A percentile compares a stretch with the other conserved stretches of the same genome.
Evolutionary conservation across 2,797 vertebrate species (phyloP).

Genomic region (Cercopithecus neglectus): DNA sequence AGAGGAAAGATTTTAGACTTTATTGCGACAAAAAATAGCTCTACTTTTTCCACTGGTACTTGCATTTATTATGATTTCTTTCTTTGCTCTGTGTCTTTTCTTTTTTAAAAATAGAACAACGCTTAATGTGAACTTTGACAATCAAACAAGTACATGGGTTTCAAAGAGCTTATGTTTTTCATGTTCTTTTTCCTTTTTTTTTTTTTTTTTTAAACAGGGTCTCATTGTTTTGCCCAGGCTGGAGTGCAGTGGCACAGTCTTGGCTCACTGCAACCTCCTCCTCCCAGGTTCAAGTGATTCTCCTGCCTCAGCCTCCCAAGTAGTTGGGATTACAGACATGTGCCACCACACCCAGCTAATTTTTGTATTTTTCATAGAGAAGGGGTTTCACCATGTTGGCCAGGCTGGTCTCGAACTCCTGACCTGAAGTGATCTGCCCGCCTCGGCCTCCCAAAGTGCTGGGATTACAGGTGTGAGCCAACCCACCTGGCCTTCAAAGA

Average conservation of each 20-base stretch:
- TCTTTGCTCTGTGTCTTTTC: neutral
- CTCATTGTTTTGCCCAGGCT: neutral
- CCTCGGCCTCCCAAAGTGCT: neutral
- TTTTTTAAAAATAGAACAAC: neutral
- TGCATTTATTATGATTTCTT: neutral
- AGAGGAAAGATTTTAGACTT: neutral
- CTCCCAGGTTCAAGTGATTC: neutral
- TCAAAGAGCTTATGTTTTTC: neutral
- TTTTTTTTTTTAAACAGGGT: neutral
- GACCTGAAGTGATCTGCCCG: neutral
- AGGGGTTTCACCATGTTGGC: neutral
- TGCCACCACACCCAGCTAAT: neutral
- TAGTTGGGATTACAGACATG: neutral
- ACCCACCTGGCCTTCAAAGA: neutral
- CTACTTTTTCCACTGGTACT: neutral
- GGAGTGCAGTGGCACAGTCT: neutral
- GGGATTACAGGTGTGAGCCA: neutral
- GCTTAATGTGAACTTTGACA: slow-evolving; percentile 19
- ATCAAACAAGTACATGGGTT: neutral
- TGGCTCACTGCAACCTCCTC: neutral
- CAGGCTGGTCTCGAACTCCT: neutral
- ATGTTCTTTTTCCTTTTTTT: too few species aligned
- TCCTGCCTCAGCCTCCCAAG: neutral
- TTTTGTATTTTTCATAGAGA: neutral
- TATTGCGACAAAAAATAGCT: neutral